Percentiles rank a stretch among this genome's conserved stretches.
These are phyloP conservation scores for Cynocephalus volans DNA, from an alignment of 2,113 vertebrate species.

Conservation along the genomic window DNA sequence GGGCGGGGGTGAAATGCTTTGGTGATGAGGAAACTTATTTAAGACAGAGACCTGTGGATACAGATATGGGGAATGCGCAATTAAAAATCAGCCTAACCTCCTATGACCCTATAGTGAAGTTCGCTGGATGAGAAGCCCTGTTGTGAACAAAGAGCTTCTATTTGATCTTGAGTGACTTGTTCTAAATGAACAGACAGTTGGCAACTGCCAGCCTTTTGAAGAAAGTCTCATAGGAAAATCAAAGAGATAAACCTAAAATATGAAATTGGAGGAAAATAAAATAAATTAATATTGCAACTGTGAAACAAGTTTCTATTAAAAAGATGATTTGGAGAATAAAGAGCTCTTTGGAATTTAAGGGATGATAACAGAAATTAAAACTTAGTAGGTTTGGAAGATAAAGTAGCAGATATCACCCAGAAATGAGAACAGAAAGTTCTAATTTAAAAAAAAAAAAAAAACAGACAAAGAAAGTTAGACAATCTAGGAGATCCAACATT, in stretches of 20 bases:
- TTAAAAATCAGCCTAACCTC: not conserved
- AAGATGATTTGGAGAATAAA: not conserved
- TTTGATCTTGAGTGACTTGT: not conserved
- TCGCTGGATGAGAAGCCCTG: not conserved
- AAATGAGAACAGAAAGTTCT: not conserved
- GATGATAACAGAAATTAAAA: not conserved
- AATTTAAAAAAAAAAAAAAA: not conserved
- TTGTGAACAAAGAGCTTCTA: not conserved
- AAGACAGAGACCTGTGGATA: not conserved
- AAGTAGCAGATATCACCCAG: not conserved
- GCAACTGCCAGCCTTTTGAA: not conserved
- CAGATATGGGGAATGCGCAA: not conserved
- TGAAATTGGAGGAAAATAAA: not conserved
- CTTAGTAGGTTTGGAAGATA: not conserved
- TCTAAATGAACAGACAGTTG: not conserved
- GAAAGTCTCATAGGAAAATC: not conserved
- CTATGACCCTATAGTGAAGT: not conserved
- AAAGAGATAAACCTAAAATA: not conserved
- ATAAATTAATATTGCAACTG: not conserved
- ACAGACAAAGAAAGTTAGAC: not conserved
- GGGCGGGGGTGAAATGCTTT: not conserved
- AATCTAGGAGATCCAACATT: not conserved
- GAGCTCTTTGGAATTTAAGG: not conserved
- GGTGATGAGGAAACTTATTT: not conserved
- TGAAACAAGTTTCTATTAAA: not conserved